These are phyloP conservation scores for Hydropotes inermis DNA, from an alignment of 2,113 vertebrate species.

Conservation along the genomic window DNA sequence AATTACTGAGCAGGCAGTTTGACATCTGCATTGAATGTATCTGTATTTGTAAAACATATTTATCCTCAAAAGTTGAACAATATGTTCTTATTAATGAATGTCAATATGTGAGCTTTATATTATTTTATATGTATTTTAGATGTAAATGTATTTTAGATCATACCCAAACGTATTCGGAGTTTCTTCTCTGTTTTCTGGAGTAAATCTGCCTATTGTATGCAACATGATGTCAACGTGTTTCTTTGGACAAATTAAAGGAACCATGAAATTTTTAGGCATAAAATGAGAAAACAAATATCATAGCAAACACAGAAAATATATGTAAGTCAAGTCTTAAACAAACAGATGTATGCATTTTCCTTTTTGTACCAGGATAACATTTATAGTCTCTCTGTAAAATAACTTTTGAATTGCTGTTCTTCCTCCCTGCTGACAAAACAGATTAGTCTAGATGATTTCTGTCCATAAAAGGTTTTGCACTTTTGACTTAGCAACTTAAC, in stretches of 20 bases:
- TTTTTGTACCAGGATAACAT: slow-evolving; percentile 66
- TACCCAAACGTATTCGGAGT: slow-evolving; percentile 38
- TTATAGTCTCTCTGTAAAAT: slow-evolving; percentile 62
- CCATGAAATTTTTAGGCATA: slow-evolving; percentile 9
- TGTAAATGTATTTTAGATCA: slow-evolving; percentile 42
- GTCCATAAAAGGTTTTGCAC: slow-evolving; percentile 71
- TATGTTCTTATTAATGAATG: slow-evolving; percentile 73
- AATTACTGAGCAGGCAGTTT: slow-evolving; percentile 68
- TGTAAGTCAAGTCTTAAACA: slow-evolving; percentile 24
- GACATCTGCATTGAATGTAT: slow-evolving; percentile 52
- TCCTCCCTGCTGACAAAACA: slow-evolving; percentile 71
- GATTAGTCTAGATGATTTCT: slow-evolving; percentile 72
- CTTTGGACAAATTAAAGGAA: slow-evolving; percentile 40
- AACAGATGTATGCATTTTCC: slow-evolving; percentile 60
- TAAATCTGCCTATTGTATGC: slow-evolving; percentile 57
- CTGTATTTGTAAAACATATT: slow-evolving; percentile 64
- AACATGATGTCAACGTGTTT: slow-evolving; percentile 14
- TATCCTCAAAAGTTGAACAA: slow-evolving; percentile 42
- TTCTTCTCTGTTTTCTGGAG: slow-evolving; percentile 44
- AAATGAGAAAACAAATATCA: slow-evolving; percentile 26
- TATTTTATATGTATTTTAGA: slow-evolving; percentile 56
- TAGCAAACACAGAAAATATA: background rate
- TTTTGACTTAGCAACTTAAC: slow-evolving; percentile 70
- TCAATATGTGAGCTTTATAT: background rate
- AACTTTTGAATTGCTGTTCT: slow-evolving; percentile 67